phyloP scores from a whole-genome alignment of 2,888 invertebrate species.

The Lysandra coridon region DNA sequence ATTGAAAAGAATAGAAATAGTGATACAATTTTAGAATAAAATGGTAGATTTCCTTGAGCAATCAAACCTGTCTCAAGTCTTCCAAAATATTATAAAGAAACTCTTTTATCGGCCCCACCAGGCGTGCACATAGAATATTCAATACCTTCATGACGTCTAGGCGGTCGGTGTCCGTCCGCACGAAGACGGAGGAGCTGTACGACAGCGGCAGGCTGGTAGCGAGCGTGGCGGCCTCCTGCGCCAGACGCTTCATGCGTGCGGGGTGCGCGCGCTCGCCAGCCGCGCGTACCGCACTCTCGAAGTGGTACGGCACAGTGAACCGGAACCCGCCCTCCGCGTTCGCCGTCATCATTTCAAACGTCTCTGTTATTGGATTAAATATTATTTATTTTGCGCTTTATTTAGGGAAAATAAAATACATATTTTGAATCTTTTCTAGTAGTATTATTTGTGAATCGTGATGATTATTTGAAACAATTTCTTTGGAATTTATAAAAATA shows the following conservation, averaged over 20 bases:
- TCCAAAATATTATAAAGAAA: too few species aligned
- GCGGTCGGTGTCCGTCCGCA: conserved; percentile 95
- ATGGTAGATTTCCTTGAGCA: too few species aligned
- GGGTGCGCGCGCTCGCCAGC: conserved; percentile 93
- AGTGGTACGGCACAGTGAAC: conserved; percentile 94
- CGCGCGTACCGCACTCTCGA: conserved; percentile 91
- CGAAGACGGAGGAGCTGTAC: conserved; percentile 96
- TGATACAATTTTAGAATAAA: too few species aligned
- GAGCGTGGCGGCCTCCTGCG: conserved; percentile 96
- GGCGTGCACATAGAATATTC: background rate
- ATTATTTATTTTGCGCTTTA: too few species aligned
- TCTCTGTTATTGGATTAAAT: conserved; percentile 79
- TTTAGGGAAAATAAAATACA: too few species aligned
- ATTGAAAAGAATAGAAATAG: too few species aligned
- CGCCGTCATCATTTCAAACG: conserved; percentile 95
- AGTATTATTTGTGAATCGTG: too few species aligned
- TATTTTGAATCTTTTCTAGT: too few species aligned
- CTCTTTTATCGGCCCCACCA: background rate
- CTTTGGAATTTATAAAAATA: too few species aligned
- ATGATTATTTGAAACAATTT: too few species aligned
- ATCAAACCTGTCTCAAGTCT: too few species aligned
- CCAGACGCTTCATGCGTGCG: conserved; percentile 92
- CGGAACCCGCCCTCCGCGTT: conserved; percentile 86
- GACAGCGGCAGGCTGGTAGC: conserved; percentile 95
- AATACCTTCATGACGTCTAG: conserved; percentile 97